Percentiles rank a stretch among this genome's conserved stretches.
Conservation (phyloP, 2,888 invertebrate species). For the Himalopsyche japonica region DNA sequence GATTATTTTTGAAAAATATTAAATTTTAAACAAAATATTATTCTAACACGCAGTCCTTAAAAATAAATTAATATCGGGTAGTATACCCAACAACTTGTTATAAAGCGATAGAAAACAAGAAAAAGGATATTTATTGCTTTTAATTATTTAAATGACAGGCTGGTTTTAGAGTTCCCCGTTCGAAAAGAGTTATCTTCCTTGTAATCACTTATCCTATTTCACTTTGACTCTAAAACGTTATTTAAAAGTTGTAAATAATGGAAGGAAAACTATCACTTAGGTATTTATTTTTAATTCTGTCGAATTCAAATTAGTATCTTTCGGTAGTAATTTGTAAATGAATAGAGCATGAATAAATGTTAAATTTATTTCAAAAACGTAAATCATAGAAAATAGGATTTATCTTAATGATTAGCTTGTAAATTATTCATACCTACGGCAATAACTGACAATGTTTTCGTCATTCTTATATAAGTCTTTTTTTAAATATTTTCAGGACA, state of each 20-base stretch:
- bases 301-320: neutral
- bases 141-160: conserved; percentile 29
- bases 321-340: neutral
- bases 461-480: too few species aligned
- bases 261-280: conserved; percentile 17
- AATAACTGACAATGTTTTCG: too few species aligned
- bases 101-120: neutral
- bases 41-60: neutral
- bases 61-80: neutral
- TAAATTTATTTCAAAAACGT: neutral
- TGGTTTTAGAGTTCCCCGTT: conserved; percentile 8
- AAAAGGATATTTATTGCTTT: conserved; percentile 21
- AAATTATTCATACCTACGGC: too few species aligned
- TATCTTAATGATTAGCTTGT: too few species aligned
- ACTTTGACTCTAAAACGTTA: conserved; percentile 23
- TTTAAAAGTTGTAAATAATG: conserved; percentile 21
- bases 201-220: conserved; percentile 19
- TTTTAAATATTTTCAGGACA: too few species aligned
- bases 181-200: conserved; percentile 25
- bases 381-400: neutral
- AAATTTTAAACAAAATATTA: neutral
- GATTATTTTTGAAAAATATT: neutral
- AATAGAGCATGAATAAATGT: neutral
- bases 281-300: neutral
- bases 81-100: neutral